Base-by-base conservation (phyloP, 2,888 invertebrate species). In the Cantharis rustica region DNA sequence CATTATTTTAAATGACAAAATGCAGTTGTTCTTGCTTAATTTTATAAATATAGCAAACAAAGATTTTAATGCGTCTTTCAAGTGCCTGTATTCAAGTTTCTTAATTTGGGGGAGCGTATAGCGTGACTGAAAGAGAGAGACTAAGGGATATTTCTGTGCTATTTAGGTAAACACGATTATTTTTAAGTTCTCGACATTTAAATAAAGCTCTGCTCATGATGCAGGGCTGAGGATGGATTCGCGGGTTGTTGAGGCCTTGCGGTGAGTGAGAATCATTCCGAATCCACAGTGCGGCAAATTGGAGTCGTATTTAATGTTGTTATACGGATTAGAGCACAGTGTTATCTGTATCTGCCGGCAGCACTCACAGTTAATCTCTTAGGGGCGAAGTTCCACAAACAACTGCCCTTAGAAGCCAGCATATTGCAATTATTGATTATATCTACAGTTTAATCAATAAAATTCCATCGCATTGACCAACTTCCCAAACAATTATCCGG, bases 291-390 rank as follows among this genome's bases (percentile, higher is more conserved):
- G 89, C 89, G 89, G 89, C 87, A 89, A 89, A 89, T 89, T 89
- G 89, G 87, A 89, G 88, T 87, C 88, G 89, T 89, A 89, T 89
- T 89, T 89, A 89, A 89, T 89, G 89, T 89, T 89, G 89, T 89
- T 89, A 89, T 88, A 88, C 86, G 88, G 88, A 88, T 88, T 88
- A 88, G 86, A 85, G 86, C 77, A 73, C 79, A 79, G 76, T 79
- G 87, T 87, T 87, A 87, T 87, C 87, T 87, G 86, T 86, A 85
- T 85, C 86, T 86, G 86, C 86, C 86, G 79, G 80, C 86, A 86
- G 85, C 87, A 84, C 85, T 84, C 85, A 84, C 84, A 84, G 85
- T 87, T 88, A 88, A 87, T 87, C 88, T 87, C 85, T 85, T 79
- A 80, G 80, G 82, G 64, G 81, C 79, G 80, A 79, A 77, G 79